Percentiles rank a stretch among this genome's conserved stretches.
These are phyloP conservation scores for Oxystoma pomonae DNA, from an alignment of 2,888 invertebrate genomes.

Conservation along the genomic window DNA sequence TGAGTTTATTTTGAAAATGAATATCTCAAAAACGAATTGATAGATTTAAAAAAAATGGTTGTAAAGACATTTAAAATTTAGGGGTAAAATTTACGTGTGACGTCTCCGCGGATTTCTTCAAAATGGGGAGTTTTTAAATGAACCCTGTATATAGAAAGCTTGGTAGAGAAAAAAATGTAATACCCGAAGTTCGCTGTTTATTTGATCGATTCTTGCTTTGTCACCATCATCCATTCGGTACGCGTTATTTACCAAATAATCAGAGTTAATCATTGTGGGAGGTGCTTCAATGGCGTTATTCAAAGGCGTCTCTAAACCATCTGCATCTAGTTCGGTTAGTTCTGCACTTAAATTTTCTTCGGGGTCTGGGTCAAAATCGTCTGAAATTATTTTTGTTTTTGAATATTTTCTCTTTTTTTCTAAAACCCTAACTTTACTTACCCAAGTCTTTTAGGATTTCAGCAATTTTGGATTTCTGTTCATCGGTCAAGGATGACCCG, in stretches of 20 bases:
- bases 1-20: no score
- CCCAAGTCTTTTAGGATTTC: constrained; percentile 15
- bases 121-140: no score
- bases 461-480: constrained; percentile 33
- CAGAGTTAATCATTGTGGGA: background rate
- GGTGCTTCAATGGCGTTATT: background rate
- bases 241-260: background rate
- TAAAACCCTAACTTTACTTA: background rate
- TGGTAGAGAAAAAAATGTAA: no score
- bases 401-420: background rate
- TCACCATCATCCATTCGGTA: background rate
- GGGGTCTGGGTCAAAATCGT: background rate
- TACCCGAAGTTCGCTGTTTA: background rate
- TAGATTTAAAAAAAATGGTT: no score
- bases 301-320: background rate
- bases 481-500: constrained; percentile 31
- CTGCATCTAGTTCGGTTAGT: background rate
- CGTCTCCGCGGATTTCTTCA: no score
- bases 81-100: no score
- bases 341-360: background rate
- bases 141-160: no score
- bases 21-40: no score
- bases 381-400: background rate
- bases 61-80: no score
- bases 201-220: background rate